Base-by-base conservation (phyloP, 2,797 vertebrate species). In the Enteromius thamalakanensis region DNA sequence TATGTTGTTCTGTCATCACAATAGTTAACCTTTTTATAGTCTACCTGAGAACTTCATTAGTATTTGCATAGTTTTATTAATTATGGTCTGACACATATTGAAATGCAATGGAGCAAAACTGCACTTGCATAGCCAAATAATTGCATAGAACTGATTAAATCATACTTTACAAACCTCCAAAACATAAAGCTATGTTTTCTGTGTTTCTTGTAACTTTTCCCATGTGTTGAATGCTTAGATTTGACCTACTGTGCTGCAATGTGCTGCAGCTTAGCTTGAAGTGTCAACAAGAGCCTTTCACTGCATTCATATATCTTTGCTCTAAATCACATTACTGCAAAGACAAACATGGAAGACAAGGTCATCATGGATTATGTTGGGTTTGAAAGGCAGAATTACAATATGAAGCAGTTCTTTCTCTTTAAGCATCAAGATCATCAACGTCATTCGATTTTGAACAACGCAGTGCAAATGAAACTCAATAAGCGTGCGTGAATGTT, bases 361-460 rank as follows among this genome's bases (percentile, higher is more conserved):
- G 65, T 55, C 34, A 77, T 81, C 34, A 49, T 29, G 32, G 65
- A 69, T 77, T 26, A 29, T 37, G 53, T 60, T 15, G 21, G 11
- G 78, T 70, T 80, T 26, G 47, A 45, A 69, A 80, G 14, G 74
- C 65, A 83, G 75, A 80, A 80, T 14, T 70, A 32, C 17, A 2
- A 80, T 82, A 68, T 60, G 53, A 78, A 69, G 21, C 4, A 26
- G 47, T 72, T 75, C 70, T 81, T 82, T 81, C 68, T 84, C 58
- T 81, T 49, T 83, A 71, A 37, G 32, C 64, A 80, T 29, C 49
- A 9, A 23, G 19, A 53, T 45, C 8, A 37, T 1, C 62, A 3
- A 15, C 45, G 42, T 83, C 81, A 72, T 85, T 86, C n/a, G 65
- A 76, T 79, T 85, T 69, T 76, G 14, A 86, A 80, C 47, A 69